Evolutionary conservation across 2,113 vertebrate species (phyloP), one percentile per base, ranked within the genome.

Genomic region (Pleuronectes platessa): DNA sequence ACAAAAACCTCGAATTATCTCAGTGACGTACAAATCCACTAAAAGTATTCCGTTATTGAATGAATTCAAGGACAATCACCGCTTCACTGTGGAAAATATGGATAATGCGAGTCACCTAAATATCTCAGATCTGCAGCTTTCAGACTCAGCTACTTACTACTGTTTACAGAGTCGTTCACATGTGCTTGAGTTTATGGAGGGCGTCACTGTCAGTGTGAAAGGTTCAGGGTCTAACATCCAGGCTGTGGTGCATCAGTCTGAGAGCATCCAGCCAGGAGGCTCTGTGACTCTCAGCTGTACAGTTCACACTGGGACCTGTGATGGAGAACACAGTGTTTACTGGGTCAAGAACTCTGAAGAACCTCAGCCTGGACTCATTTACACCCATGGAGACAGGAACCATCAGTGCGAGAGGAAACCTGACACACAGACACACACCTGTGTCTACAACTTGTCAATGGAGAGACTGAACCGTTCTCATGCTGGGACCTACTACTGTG

Each of bases 111-210:
- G 31, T 31, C 31, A 31, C 1, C 31, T 31, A 31, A 31, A 31
- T 31, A 92, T 92, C 40, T 56, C 27, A 5, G 3, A 66, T 15
- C 15, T 78, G 2, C 37, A 26, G 9, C 6, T 59, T 12, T 88
- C 76, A 13, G 90, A 92, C 68, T 80, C 88, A 4, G 92, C 74
- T 4, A 51, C 13, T 23, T 93, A 93, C 61, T 82, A 76, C 47
- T 93, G 86, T 26, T 3, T 27, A 7, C 35, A 18, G 47, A 3
- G 6, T 17, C 21, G 1, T 40, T 15, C 9, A 3, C 55, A 31
- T 0, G 0, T 2, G 1, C 40, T 24, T 54, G 4, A 23, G 11
- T 89, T 89, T 23, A 0, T 1, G 0, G 23, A 70, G 20, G 66
- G 76, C 2, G 5, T 47, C 10, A 26, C 70, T 49, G 1, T 91